Base-by-base conservation (phyloP, 2,888 invertebrate species). In the Criorhina ranunculi region DNA sequence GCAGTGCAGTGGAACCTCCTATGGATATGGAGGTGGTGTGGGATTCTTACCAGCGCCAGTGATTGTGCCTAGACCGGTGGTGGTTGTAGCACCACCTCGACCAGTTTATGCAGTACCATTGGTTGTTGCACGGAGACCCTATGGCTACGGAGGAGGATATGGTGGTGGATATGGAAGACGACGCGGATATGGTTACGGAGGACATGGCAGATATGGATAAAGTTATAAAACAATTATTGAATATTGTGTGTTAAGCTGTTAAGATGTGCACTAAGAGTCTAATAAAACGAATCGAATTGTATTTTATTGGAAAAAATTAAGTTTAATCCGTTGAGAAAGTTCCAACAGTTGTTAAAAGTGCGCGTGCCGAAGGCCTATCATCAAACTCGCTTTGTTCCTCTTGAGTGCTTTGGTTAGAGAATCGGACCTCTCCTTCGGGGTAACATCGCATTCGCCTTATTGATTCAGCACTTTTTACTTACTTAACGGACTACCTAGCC, bases 81-180 rank as follows among this genome's bases (percentile, higher is more conserved):
- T 64, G 29, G 31, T 72, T 35, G 55, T 75, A 7, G 33, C 73
- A 7, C 53, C 11, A 15, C 62, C 73, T 6, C 60, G 49, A 35
- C 72, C 33, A 42, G 29, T 70, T 9, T 75, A 80, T 76, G 37
- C 70, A 31, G 31, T 76, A 5, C 57, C 67, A 31, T 8, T 76
- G 49, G 40, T 12, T 5, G 60, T 72, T 2, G 49, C 40, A 0
- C 33, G n/a, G 4, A 11, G 49, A 15, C 49, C 35, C 3, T 8
- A 5, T 37, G 19, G 37, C 4, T 24, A 37, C n/a, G 72, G 57
- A 44, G 51, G 69, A 31, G 44, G 55, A 5, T n/a, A 46, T 6
- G 46, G 55, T 0, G n/a, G n/a, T n/a, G 57, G 57, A 15, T 15
- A 7, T 37, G 64, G 57, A 0, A 5, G 19, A 11, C 15, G 19